Evolutionary conservation across 2,113 vertebrate genomes (phyloP).

Genomic region (Mastomys natalensis): DNA sequence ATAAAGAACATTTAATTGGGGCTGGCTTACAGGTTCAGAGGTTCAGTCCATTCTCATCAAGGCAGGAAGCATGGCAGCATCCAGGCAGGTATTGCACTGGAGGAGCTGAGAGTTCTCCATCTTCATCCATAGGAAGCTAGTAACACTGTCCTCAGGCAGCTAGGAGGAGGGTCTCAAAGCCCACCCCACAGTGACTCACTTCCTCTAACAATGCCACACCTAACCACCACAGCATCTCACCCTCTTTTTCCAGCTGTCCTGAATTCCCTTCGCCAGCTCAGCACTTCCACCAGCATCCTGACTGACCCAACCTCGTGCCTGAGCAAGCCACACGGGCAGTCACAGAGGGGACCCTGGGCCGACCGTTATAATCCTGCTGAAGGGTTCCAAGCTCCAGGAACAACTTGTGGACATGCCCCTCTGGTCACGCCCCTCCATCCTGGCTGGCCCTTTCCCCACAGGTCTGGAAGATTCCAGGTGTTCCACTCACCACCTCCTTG

Average conservation of each 20-base stretch:
- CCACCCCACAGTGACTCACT: too few species aligned
- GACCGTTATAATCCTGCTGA: conserved; percentile 77
- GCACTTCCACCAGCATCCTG: conserved; percentile 95
- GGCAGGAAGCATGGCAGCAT: too few species aligned
- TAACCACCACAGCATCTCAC: background rate
- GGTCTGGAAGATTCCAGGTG: background rate
- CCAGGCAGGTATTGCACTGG: too few species aligned
- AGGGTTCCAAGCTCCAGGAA: background rate
- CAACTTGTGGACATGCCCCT: background rate
- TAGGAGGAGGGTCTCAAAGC: too few species aligned
- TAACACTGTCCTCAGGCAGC: too few species aligned
- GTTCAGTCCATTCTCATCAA: too few species aligned
- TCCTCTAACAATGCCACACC: too few species aligned
- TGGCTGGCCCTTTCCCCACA: background rate
- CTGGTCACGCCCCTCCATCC: background rate
- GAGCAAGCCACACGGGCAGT: conserved; percentile 94
- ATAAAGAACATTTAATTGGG: too few species aligned
- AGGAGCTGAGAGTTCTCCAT: too few species aligned
- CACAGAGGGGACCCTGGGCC: conserved; percentile 79
- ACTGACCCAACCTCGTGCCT: conserved; percentile 91
- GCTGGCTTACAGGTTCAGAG: too few species aligned
- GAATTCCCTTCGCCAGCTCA: conserved; percentile 95
- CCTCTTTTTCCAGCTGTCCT: conserved; percentile 89
- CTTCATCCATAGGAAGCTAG: too few species aligned
- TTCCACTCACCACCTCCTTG: background rate